phyloP scores from a whole-genome alignment of 2,888 invertebrate genomes.

The Cosmopolites sordidus region DNA sequence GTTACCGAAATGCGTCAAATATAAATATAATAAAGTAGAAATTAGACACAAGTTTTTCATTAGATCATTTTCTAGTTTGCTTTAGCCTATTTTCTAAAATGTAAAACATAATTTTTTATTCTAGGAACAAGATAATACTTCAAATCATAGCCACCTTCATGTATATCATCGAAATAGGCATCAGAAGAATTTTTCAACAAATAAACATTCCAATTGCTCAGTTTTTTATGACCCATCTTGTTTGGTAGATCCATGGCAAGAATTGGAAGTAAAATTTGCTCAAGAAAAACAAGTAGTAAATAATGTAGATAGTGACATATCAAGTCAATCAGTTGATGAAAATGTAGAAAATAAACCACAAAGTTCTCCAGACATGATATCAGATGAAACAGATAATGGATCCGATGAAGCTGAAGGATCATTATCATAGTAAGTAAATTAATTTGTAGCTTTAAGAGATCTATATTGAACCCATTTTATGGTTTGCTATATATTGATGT shows the following conservation, averaged over 20 bases:
- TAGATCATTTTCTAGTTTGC: no score
- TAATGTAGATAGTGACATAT: neutral
- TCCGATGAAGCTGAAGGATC: slow-evolving; percentile 5
- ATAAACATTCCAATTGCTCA: slow-evolving; percentile 3
- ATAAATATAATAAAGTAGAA: no score
- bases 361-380: slow-evolving; percentile 1
- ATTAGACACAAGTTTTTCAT: no score
- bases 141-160: neutral
- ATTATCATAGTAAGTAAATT: slow-evolving; percentile 12
- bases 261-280: slow-evolving; percentile 13
- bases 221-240: slow-evolving; percentile 15
- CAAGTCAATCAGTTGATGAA: neutral
- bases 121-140: neutral
- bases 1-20: no score
- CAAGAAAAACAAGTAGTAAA: neutral
- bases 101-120: no score
- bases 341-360: neutral
- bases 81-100: no score
- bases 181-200: slow-evolving; percentile 1
- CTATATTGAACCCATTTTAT: no score
- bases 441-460: no score
- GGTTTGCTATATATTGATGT: no score
- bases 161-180: neutral
- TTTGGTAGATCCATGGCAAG: slow-evolving; percentile 16
- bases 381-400: slow-evolving; percentile 6